These are phyloP conservation scores for Graptemys geographica DNA, from an alignment of 2,797 vertebrate species.

Conservation along the genomic window DNA sequence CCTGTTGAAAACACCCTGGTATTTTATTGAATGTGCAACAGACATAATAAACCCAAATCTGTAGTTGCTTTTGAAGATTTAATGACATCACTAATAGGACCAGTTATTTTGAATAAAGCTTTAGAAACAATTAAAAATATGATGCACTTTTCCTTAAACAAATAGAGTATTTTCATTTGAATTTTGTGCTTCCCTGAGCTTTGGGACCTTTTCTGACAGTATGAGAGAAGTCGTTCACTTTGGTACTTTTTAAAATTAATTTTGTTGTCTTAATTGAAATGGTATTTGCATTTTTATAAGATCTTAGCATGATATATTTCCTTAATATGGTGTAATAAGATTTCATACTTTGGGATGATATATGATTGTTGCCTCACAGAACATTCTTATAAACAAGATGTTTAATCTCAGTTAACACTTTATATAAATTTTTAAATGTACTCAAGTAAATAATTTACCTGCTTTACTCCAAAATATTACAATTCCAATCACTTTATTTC, in stretches of 20 bases:
- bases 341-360: slow-evolving; percentile 9
- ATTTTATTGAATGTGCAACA: background rate
- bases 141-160: background rate
- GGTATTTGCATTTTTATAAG: background rate
- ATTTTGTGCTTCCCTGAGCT: background rate
- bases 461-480: background rate
- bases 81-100: background rate
- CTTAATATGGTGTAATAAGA: background rate
- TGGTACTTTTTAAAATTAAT: background rate
- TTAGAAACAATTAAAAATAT: background rate
- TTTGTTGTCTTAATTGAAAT: background rate
- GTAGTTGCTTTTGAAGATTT: background rate
- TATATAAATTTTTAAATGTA: background rate
- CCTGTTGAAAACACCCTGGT: background rate
- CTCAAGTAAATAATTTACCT: background rate
- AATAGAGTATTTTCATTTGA: background rate
- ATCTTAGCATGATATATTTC: background rate
- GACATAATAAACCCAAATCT: background rate
- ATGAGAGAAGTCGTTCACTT: background rate
- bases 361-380: slow-evolving; percentile 11
- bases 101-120: background rate
- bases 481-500: background rate
- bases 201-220: background rate
- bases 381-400: background rate
- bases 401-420: background rate